Evolutionary conservation across 2,113 vertebrate species (phyloP).

Genomic region (Amphiprion percula): DNA sequence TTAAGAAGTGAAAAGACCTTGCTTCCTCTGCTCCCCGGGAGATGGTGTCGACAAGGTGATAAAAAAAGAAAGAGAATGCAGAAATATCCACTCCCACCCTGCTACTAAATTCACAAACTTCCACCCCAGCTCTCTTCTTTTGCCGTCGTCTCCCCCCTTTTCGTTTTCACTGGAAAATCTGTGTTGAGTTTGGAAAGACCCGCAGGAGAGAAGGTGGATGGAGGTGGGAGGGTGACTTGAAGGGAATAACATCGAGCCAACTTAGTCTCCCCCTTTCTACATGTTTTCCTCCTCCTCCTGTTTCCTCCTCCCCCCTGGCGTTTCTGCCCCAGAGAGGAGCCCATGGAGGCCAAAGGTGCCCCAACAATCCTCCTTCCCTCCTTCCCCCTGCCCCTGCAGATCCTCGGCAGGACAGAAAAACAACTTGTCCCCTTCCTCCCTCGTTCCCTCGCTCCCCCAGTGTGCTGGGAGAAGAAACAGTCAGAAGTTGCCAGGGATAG

Average conservation of each 20-base stretch:
- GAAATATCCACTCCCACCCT: constrained; percentile 52
- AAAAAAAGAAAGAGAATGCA: not conserved
- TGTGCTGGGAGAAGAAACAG: constrained; percentile 58
- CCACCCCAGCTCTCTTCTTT: constrained; percentile 3
- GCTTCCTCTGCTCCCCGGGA: constrained; percentile 76
- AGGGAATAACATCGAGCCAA: constrained; percentile 55
- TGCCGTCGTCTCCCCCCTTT: constrained; percentile 28
- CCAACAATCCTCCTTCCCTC: constrained; percentile 16
- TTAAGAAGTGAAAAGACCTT: constrained; percentile 62
- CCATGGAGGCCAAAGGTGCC: constrained; percentile 57
- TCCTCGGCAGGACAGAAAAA: constrained; percentile 70
- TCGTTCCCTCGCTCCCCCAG: constrained; percentile 13
- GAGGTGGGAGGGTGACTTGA: constrained; percentile 57
- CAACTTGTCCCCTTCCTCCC: constrained; percentile 67
- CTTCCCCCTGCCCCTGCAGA: constrained; percentile 32
- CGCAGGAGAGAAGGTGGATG: constrained; percentile 58
- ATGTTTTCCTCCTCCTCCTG: constrained; percentile 1
- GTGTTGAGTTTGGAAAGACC: constrained; percentile 83
- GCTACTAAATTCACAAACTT: constrained; percentile 69
- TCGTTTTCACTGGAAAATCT: constrained; percentile 82
- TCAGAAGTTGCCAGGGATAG: constrained; percentile 47
- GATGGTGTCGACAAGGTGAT: constrained; percentile 72
- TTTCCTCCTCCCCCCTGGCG: constrained; percentile 12
- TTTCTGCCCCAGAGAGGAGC: constrained; percentile 45
- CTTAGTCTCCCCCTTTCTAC: constrained; percentile 39